These are phyloP conservation scores for Lamproptera curius DNA, from an alignment of 2,888 invertebrate genomes.

Conservation along the genomic window DNA sequence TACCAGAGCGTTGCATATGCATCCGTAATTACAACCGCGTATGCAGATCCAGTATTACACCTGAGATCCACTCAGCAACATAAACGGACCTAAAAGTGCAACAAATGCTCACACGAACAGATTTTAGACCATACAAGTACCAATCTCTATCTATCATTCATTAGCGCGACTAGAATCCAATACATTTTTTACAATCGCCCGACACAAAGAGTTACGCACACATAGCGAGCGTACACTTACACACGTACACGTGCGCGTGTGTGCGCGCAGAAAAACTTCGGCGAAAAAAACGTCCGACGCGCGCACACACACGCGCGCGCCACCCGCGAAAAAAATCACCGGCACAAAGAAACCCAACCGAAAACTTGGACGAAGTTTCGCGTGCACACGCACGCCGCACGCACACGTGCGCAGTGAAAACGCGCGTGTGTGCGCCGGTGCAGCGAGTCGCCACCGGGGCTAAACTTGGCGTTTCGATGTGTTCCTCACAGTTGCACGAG, in stretches of 20 bases:
- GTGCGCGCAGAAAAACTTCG: slow-evolving; percentile 65
- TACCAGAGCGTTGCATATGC: too few species aligned
- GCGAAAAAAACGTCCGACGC: slow-evolving; percentile 70
- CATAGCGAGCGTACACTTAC: slow-evolving; percentile 44
- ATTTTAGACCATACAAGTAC: slow-evolving; percentile 50
- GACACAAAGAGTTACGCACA: slow-evolving; percentile 73
- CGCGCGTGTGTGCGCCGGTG: slow-evolving; percentile 56
- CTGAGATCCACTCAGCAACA: slow-evolving; percentile 21
- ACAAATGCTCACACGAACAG: slow-evolving; percentile 51
- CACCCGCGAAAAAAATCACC: slow-evolving; percentile 74
- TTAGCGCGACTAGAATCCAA: slow-evolving; percentile 76
- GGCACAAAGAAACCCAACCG: slow-evolving; percentile 76
- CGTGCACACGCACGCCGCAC: slow-evolving; percentile 44
- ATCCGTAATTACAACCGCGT: too few species aligned
- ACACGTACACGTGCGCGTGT: slow-evolving; percentile 42
- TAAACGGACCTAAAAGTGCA: slow-evolving; percentile 24
- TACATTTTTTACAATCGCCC: slow-evolving; percentile 76
- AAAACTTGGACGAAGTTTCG: slow-evolving; percentile 75
- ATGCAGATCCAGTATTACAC: slow-evolving; percentile 10
- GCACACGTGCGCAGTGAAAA: slow-evolving; percentile 49
- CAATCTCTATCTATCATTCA: slow-evolving; percentile 74
- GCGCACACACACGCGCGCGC: slow-evolving; percentile 56
- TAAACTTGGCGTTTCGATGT: slow-evolving; percentile 67
- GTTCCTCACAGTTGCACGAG: slow-evolving; percentile 65
- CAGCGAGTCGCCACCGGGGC: slow-evolving; percentile 53